Evolutionary conservation across 2,888 invertebrate species (phyloP), one percentile per base, ranked within the genome.

Genomic region (Drosophila anceps): DNA sequence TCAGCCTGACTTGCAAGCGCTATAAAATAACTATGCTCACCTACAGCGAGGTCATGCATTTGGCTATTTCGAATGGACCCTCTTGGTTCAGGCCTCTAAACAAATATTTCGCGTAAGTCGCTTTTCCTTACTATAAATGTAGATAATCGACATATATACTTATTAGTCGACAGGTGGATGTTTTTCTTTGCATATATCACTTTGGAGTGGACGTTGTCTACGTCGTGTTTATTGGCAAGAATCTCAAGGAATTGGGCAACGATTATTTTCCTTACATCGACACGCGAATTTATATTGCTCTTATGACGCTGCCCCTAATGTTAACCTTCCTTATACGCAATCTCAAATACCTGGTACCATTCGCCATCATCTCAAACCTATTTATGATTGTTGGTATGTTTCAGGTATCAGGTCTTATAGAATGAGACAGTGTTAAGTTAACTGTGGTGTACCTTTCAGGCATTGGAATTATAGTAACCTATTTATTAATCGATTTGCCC

Each of bases 171-270:
- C 94, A 95, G 84, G 95, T 97, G 76, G 96, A 97, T 91, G 93
- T 95, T 87, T 96, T 97, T 92, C 94, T 97, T 51, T 96, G 97
- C 60, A 94, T 98, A 58, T 98, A 98, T 92, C 95, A 99, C 92
- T 94, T 98, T 85, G 99, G 99, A 8, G 98, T 99, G 92, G 99
- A 98, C 93, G 98, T 98, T 92, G 98, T 98, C 0, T 99, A 99
- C 93, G 96, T 98, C 60, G 96, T 98, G 12, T 99, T 99, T 92
- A 96, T 99, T 18, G 95, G 98, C 1, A 95, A 95, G 76, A 98
- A 97, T 92, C 87, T 98, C 0, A 95, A 96, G 90, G 95, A 96
- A 93, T 95, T 97, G 4, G 94, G 95, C 1, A 95, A 96, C 80
- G 92, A 91, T 67, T 94, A 94, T 85, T 79, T 93, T 0, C 74